Evolutionary conservation across 2,113 vertebrate genomes (phyloP).

Genomic region (Baryphthengus martii): DNA sequence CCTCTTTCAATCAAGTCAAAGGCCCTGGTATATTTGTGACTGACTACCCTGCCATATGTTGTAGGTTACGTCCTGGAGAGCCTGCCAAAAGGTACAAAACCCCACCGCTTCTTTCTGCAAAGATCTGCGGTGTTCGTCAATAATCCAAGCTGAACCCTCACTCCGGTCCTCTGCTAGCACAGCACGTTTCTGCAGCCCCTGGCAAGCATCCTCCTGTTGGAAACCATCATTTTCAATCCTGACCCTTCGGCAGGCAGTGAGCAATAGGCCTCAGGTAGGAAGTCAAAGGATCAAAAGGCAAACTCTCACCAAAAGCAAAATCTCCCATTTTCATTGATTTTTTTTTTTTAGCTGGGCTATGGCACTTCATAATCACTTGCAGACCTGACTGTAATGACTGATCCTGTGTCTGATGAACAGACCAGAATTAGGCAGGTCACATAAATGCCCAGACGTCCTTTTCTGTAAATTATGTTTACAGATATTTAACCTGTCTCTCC

Average conservation of each 20-base stretch:
- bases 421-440: background rate
- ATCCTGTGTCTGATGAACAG: background rate
- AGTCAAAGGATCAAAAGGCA: background rate
- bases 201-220: background rate
- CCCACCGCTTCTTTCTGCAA: background rate
- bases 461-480: background rate
- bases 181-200: background rate
- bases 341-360: background rate
- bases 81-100: background rate
- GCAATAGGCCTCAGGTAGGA: background rate
- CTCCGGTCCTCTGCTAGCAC: background rate
- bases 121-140: background rate
- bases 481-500: background rate
- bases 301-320: background rate
- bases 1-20: background rate
- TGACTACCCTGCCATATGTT: background rate
- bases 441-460: background rate
- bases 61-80: background rate
- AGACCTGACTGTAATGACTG: background rate
- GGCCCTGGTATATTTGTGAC: background rate
- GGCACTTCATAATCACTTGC: background rate
- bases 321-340: background rate
- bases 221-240: background rate
- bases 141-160: background rate
- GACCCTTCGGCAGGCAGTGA: background rate